Evolutionary conservation across 2,113 vertebrate species (phyloP).

Genomic region (Phyllopteryx taeniolatus): DNA sequence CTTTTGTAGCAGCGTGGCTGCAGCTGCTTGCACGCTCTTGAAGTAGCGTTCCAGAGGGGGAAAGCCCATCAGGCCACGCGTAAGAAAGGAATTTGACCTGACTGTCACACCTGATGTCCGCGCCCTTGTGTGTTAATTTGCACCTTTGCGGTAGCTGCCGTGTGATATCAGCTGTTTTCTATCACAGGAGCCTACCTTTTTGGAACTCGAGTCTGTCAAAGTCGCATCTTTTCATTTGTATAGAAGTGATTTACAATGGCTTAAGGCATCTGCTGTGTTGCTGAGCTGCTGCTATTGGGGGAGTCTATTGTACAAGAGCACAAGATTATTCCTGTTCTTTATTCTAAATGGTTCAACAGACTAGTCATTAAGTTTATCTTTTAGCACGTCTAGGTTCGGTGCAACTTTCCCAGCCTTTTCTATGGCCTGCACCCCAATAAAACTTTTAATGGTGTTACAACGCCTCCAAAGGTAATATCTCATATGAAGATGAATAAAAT

Average conservation of each 20-base stretch:
- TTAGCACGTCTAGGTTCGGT: neutral
- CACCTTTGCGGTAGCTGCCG: slow-evolving; percentile 19
- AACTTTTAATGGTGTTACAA: neutral
- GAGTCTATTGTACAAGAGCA: neutral
- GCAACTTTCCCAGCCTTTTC: neutral
- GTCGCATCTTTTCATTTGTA: slow-evolving; percentile 4
- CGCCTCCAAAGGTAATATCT: no score
- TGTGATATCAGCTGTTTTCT: slow-evolving; percentile 37
- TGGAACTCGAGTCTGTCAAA: neutral
- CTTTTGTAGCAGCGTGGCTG: slow-evolving; percentile 49
- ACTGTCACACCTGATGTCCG: slow-evolving; percentile 57
- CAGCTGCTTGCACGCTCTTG: slow-evolving; percentile 50
- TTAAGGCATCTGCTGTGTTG: slow-evolving; percentile 5
- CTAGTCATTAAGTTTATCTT: neutral
- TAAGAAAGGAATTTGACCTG: slow-evolving; percentile 59
- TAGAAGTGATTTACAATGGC: neutral
- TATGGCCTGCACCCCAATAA: neutral
- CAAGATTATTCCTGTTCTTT: neutral
- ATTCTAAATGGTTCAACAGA: neutral
- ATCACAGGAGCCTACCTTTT: neutral
- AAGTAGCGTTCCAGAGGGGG: slow-evolving; percentile 43
- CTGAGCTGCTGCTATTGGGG: neutral
- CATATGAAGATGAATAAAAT: neutral
- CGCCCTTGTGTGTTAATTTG: slow-evolving; percentile 29
- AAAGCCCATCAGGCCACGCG: slow-evolving; percentile 50